Evolutionary conservation across 2,797 vertebrate genomes (phyloP), one percentile per base, ranked within the genome.

Genomic region (Typhlichthys subterraneus): DNA sequence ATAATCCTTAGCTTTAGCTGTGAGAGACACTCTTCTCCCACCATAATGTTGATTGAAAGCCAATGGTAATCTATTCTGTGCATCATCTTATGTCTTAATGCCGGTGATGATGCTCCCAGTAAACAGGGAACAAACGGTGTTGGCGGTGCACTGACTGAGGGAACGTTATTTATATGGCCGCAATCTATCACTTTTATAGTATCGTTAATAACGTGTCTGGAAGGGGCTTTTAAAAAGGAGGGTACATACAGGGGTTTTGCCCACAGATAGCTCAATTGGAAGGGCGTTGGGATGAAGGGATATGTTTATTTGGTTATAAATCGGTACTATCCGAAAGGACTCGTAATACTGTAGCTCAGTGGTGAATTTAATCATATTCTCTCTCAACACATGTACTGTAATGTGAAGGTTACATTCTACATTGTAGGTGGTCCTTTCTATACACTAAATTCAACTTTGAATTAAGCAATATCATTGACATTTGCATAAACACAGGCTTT

Each of bases 111-210:
- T 42, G 49, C 62, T 65, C 65, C 72, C 46, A 71, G 69, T 64
- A 81, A 85, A 80, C 71, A 52, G 75, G 46, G 67, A 81, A 75
- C 65, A 73, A 69, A 72, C 12, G 66, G 38, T 65, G 72, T 75
- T 23, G 23, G 3, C 23, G 23, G 23, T 23, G 23, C 23, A 23
- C 23, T 23, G 23, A 75, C 67, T 14, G 65, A 77, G 73, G 80
- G 86, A 88, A 85, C 74, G 77, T 77, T 74, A 80, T 86, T 91
- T 88, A 88, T 85, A 85, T 72, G 79, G 57, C 67, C 72, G 42
- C 55, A 62, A 83, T 90, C 70, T 77, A 72, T 89, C 82, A 89
- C 80, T 89, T 91, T 91, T 88, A 90, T 86, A 61, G 81, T 67
- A 79, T 87, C 87, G 76, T 92, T 89, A 88, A 89, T 90, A 87